A percentile compares a stretch with the other conserved stretches of the same genome.
Evolutionary conservation across 1,140 invertebrate species (phyloP).

Genomic region (Pygmarrhopalites habei): DNA sequence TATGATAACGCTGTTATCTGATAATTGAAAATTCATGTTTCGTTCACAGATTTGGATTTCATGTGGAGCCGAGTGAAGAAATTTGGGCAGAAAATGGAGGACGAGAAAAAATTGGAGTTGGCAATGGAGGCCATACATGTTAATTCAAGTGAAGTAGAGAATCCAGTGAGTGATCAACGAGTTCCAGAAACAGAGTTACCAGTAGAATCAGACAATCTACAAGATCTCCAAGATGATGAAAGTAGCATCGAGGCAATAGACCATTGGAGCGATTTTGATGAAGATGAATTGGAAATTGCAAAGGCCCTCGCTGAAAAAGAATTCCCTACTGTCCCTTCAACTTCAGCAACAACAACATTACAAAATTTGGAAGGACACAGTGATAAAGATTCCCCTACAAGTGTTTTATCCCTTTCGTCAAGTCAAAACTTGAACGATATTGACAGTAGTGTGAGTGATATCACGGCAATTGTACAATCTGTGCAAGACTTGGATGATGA

Average conservation of each 20-base stretch:
- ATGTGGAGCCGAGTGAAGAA: too few relatives aligned
- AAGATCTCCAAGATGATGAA: conserved; percentile 14
- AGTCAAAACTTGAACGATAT: too few relatives aligned
- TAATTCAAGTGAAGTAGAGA: not conserved
- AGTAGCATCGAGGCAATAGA: conserved; percentile 38
- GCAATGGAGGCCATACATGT: too few relatives aligned
- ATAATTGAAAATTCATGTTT: too few relatives aligned
- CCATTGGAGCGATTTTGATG: conserved; percentile 38
- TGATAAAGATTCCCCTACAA: conserved; percentile 14
- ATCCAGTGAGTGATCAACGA: not conserved
- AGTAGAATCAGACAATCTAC: not conserved
- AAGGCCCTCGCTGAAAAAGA: not conserved
- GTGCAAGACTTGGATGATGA: too few relatives aligned
- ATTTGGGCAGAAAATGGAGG: too few relatives aligned
- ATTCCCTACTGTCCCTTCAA: not conserved
- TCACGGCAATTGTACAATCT: too few relatives aligned
- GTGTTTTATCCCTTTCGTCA: not conserved
- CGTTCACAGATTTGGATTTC: too few relatives aligned
- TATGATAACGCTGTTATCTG: too few relatives aligned
- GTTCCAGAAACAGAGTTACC: not conserved
- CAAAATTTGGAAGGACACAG: not conserved
- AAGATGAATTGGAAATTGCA: conserved; percentile 23
- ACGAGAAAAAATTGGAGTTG: too few relatives aligned
- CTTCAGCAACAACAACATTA: not conserved
- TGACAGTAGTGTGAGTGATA: too few relatives aligned